phyloP scores from a whole-genome alignment of 92 coral and sea anemone species.

The Meandrina meandrites region DNA sequence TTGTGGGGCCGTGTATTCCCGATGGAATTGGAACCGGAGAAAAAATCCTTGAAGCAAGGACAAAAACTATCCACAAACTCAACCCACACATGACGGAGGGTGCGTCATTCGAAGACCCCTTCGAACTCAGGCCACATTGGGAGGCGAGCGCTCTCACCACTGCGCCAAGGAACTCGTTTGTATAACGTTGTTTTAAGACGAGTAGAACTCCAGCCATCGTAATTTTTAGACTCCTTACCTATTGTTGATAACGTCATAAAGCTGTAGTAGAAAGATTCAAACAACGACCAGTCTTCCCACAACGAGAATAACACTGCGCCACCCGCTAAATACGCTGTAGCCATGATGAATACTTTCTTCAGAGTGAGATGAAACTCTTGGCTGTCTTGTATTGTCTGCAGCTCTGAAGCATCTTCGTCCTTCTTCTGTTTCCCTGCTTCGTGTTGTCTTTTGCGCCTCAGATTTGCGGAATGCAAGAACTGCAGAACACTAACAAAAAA shows the following conservation, averaged over 20 bases:
- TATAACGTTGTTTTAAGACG: too few species aligned
- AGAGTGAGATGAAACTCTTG: conserved; percentile 44
- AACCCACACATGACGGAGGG: too few species aligned
- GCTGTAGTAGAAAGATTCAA: conserved; percentile 81
- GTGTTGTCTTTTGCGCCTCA: conserved; percentile 49
- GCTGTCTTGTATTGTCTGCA: background rate
- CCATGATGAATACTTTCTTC: conserved; percentile 34
- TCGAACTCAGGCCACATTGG: too few species aligned
- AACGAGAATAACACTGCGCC: conserved; percentile 67
- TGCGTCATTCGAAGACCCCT: too few species aligned
- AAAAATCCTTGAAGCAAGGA: too few species aligned
- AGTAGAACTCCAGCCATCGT: background rate
- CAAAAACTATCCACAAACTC: too few species aligned
- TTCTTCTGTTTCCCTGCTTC: conserved; percentile 53
- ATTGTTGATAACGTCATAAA: conserved; percentile 79
- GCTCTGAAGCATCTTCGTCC: conserved; percentile 46
- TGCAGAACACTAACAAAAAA: conserved; percentile 21
- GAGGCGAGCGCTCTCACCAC: too few species aligned
- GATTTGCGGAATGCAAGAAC: conserved; percentile 49
- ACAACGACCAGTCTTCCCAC: conserved; percentile 78
- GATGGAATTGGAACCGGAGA: too few species aligned
- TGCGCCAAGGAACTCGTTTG: too few species aligned
- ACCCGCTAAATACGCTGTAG: conserved; percentile 59
- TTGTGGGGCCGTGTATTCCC: too few species aligned
- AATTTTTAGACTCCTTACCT: conserved; percentile 47